These are phyloP conservation scores for Folsomia candida DNA, from an alignment of 2,888 invertebrate species.

Conservation along the genomic window DNA sequence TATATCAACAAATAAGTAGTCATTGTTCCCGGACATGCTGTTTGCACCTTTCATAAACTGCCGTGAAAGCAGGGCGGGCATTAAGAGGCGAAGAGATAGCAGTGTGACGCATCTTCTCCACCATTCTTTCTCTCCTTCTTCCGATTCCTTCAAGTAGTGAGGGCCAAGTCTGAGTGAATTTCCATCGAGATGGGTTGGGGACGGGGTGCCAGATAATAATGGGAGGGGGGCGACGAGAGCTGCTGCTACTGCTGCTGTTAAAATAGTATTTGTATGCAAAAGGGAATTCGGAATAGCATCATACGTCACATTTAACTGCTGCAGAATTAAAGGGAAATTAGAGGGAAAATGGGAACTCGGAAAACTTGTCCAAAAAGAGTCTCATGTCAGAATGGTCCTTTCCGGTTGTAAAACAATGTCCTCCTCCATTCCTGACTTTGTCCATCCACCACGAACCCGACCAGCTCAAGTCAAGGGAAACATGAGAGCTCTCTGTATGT, in stretches of 20 bases:
- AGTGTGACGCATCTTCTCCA: not conserved
- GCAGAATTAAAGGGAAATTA: slow-evolving; percentile 48
- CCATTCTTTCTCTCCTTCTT: not conserved
- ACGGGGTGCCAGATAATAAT: slow-evolving; percentile 35
- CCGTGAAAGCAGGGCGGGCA: no score
- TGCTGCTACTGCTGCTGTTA: slow-evolving; percentile 49
- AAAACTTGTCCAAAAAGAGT: slow-evolving; percentile 34
- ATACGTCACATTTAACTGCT: slow-evolving; percentile 50
- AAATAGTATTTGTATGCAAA: slow-evolving; percentile 51
- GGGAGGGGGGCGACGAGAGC: slow-evolving; percentile 43
- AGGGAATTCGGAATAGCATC: slow-evolving; percentile 51
- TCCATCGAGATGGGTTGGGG: slow-evolving; percentile 2
- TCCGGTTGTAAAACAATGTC: slow-evolving; percentile 47
- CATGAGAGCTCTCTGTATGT: no score
- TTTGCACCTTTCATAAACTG: no score
- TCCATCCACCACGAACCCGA: slow-evolving; percentile 28
- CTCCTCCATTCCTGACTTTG: slow-evolving; percentile 33
- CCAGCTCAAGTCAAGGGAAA: not conserved
- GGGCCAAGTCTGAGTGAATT: not conserved
- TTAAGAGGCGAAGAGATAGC: not conserved
- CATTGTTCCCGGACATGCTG: no score
- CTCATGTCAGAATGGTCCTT: slow-evolving; percentile 42
- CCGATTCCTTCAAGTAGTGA: not conserved
- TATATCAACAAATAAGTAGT: no score
- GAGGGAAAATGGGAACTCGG: slow-evolving; percentile 39